Evolutionary conservation across 2,888 invertebrate species (phyloP).

Genomic region (Onchidella celtica): DNA sequence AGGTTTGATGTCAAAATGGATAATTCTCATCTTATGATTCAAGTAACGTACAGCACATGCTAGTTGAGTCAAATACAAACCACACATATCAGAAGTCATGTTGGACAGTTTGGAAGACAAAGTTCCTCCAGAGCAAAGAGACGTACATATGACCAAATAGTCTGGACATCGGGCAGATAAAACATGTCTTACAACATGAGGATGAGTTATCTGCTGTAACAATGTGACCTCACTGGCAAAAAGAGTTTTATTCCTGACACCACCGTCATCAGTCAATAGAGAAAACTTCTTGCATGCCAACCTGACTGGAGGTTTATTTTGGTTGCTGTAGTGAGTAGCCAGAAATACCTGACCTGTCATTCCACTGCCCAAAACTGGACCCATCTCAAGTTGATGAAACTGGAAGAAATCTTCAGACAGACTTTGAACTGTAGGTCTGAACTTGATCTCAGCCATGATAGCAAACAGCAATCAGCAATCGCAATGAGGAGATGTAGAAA

Average conservation of each 20-base stretch:
- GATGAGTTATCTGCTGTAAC: neutral
- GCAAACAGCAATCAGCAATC: too few species aligned
- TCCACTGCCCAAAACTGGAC: neutral
- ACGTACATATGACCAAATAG: neutral
- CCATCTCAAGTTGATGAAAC: neutral
- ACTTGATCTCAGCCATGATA: neutral
- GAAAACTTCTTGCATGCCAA: conserved; percentile 1
- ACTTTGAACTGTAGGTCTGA: neutral
- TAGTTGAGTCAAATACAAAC: neutral
- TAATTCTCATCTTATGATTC: neutral
- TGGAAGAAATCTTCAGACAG: conserved; percentile 14
- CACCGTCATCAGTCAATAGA: neutral
- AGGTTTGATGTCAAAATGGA: neutral
- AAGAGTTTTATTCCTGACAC: neutral
- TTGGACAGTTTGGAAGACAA: neutral
- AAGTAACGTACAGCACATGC: conserved; percentile 13
- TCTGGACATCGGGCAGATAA: neutral
- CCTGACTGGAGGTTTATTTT: neutral
- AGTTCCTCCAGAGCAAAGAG: neutral
- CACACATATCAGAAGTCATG: neutral
- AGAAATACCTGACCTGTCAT: conserved; percentile 3
- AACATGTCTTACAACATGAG: neutral
- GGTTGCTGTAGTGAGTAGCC: neutral
- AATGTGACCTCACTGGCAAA: neutral
- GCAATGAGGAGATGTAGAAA: too few species aligned